Evolutionary conservation across 2,888 invertebrate genomes (phyloP).

Genomic region (Cacoxenus indagator): DNA sequence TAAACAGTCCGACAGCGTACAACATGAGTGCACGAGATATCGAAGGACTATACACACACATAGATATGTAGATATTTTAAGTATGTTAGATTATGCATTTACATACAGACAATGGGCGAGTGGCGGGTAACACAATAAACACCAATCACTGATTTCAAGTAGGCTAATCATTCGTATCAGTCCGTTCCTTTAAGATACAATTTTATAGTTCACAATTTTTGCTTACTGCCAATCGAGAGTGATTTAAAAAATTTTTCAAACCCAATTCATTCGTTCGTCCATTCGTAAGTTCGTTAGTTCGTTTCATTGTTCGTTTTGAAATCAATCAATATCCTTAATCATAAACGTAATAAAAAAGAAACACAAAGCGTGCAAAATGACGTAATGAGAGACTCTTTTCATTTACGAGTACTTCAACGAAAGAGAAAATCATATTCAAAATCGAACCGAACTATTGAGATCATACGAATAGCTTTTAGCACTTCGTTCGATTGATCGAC

Average conservation of each 20-base stretch:
- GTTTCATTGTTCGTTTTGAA: neutral
- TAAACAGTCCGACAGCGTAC: neutral
- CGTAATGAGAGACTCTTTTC: slow-evolving; percentile 30
- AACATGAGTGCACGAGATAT: neutral
- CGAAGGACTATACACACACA: neutral
- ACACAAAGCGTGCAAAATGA: slow-evolving; percentile 67
- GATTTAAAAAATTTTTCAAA: neutral
- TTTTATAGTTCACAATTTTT: neutral
- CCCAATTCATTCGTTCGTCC: neutral
- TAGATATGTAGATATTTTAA: slow-evolving; percentile 35
- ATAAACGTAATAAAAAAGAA: slow-evolving; percentile 41
- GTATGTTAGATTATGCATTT: neutral
- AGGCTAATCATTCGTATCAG: neutral
- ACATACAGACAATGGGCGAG: slow-evolving; percentile 26
- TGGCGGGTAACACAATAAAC: slow-evolving; percentile 65
- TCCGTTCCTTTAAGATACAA: neutral
- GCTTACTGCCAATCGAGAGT: neutral
- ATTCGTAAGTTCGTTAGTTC: neutral
- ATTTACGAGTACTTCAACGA: slow-evolving; percentile 1
- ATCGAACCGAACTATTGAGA: slow-evolving; percentile 14
- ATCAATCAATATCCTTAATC: slow-evolving; percentile 14
- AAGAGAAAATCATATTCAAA: slow-evolving; percentile 30
- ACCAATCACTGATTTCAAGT: slow-evolving; percentile 66
- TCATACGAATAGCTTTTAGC: slow-evolving; percentile 1
- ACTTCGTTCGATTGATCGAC: slow-evolving; percentile 42